Base-by-base conservation (phyloP, 1,140 invertebrate species). In the Tyrophagus putrescentiae region DNA sequence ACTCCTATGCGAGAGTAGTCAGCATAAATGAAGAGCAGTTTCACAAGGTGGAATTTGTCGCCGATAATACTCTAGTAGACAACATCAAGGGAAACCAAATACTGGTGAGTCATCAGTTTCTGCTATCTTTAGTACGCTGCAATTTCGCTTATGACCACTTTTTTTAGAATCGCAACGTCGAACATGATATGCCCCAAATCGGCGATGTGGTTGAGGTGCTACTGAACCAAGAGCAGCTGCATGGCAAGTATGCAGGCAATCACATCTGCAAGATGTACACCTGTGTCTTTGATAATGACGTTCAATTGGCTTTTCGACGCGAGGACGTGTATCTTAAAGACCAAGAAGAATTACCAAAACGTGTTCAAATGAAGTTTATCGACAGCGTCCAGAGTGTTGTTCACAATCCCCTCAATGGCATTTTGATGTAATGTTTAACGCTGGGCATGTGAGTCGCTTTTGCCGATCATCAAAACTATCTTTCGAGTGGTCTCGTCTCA, bases 1-100 rank as follows among this genome's bases (percentile, higher is more conserved):
- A 77, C 68, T 82, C 82, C 68, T 73, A 76, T 60, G 78, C 73
- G 9, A 75, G 70, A 57, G 73, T 83, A 11, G 62, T 70, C 1
- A 71, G 74, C 18, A 75, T 77, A 21, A 68, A 74, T 29, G 69
- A 72, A 25, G 73, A 76, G 28, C 67, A 73, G 28, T 78, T 77
- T 64, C 80, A 78, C 64, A 76, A 76, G 65, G 78, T 83, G 3
- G 77, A 78, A 27, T 84, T 84, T 68, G 74, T 75, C 39, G 82
- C n/a, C n/a, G n/a, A 84, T 68, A 73, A 76, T 4, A 82, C 80
- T 42, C 79, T 77, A 63, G 79, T 77, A 48, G 75, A 80, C 54
- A 78, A 82, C 39, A 48, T 64, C 21, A 53, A 60, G 11, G 45
- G 50, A 18, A 52, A 32, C 42, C 76, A 78, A 68, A 72, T 79